Base-by-base conservation (phyloP, 1,140 invertebrate genomes). In the Drosophila bipectinata region DNA sequence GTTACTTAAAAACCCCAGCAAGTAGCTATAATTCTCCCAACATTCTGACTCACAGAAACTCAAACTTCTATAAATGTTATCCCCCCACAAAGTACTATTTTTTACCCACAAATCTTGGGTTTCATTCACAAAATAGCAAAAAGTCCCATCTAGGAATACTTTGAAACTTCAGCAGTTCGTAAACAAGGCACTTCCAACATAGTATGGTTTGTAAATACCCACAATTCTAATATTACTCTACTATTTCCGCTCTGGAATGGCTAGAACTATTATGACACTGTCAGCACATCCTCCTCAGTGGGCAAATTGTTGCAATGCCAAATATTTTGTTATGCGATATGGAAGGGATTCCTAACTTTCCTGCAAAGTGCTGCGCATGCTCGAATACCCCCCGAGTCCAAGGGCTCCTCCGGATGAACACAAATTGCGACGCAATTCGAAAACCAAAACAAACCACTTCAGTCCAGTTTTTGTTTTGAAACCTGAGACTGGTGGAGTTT, bases 401-500 rank as follows among this genome's bases (percentile, higher is more conserved):
- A 54, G 26, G 28, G 28, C 51, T 21, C 21, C 21, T 21, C 21
- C 15, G 51, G 32, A 47, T 24, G 18, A 47, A 76, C 10, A 53
- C 14, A 44, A 72, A 76, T 47, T 79, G 60, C 81, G 80, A 58
- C 80, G 80, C 77, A 84, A 62, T 56, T 66, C 8, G 26, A 55
- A 63, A 72, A 71, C 62, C 62, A 82, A 69, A 79, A 85, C 60
- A 75, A 77, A 82, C 77, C 69, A 80, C 77, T 80, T 77, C 64
- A 47, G 48, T 71, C 60, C 67, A 73, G 56, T 85, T 77, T 74
- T 66, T 79, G 72, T 79, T 76, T 85, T 84, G 80, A 84, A 85
- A 84, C 79, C 76, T 68, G 69, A 72, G 61, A 41, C 30, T 21
- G 21, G 34, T 69, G 58, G 39, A 77, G 44, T 48, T 48, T 1